Evolutionary conservation across 2,113 vertebrate species (phyloP).

Genomic region (Chionomys nivalis): DNA sequence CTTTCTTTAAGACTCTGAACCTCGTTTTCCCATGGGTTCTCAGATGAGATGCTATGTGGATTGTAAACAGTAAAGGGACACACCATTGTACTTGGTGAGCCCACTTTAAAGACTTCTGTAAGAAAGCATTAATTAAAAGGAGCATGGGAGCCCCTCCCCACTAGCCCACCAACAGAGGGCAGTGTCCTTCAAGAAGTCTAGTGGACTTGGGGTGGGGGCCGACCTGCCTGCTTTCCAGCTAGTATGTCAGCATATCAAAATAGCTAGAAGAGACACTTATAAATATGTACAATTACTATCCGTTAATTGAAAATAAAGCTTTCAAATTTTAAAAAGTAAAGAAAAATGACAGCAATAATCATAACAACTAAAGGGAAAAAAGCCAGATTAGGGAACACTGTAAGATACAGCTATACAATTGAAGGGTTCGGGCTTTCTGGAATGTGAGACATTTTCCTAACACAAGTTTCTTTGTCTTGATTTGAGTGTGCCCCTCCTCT

Average conservation of each 20-base stretch:
- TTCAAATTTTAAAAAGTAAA: not conserved
- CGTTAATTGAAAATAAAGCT: not conserved
- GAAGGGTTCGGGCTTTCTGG: not conserved
- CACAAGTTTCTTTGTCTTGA: not conserved
- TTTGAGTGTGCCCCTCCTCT: not conserved
- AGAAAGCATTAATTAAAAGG: not conserved
- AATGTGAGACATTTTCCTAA: not conserved
- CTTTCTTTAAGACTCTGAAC: not conserved
- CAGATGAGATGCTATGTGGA: not conserved
- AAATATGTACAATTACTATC: not conserved
- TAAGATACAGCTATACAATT: not conserved
- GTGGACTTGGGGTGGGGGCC: not conserved
- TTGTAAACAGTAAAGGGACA: conserved; percentile 22
- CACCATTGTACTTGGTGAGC: not conserved
- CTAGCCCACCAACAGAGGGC: not conserved
- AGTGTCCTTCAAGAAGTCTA: not conserved
- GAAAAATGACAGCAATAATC: not conserved
- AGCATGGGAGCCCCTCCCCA: not conserved
- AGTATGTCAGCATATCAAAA: not conserved
- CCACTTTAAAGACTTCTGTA: not conserved
- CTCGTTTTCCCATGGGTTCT: not conserved
- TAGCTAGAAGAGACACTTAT: not conserved
- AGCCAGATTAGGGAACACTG: not conserved
- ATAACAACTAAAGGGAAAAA: not conserved
- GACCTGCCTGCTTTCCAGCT: not conserved